Evolutionary conservation across 2,113 vertebrate genomes (phyloP).

Genomic region (Chaetodon auriga): DNA sequence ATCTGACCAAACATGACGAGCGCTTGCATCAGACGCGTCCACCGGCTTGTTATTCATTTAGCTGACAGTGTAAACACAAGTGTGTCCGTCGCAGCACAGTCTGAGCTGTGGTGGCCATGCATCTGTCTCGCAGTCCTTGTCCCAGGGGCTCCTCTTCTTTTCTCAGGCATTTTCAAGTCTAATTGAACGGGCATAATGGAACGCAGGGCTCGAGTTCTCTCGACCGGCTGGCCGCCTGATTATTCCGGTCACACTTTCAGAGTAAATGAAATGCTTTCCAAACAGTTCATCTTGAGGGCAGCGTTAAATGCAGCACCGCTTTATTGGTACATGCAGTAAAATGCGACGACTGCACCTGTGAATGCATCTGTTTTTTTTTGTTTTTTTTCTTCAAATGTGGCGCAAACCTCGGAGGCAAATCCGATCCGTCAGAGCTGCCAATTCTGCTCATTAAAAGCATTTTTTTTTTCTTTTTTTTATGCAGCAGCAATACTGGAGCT

Average conservation of each 20-base stretch:
- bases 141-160: slow-evolving; percentile 11
- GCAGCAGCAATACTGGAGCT: slow-evolving; percentile 10
- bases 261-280: slow-evolving; percentile 37
- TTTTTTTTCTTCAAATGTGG: slow-evolving; percentile 19
- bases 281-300: slow-evolving; percentile 48
- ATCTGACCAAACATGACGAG: not conserved
- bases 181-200: slow-evolving; percentile 50
- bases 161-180: slow-evolving; percentile 22
- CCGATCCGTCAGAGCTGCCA: slow-evolving; percentile 14
- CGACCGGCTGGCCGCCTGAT: slow-evolving; percentile 22
- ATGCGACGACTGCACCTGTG: slow-evolving; percentile 44
- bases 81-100: not conserved
- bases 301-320: slow-evolving; percentile 34
- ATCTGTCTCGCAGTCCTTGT: slow-evolving; percentile 3
- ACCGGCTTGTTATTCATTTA: not conserved
- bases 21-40: not conserved
- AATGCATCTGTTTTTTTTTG: slow-evolving; percentile 27
- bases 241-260: slow-evolving; percentile 34
- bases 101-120: not conserved
- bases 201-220: slow-evolving; percentile 32
- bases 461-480: slow-evolving; percentile 5
- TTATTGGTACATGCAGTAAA: slow-evolving; percentile 31
- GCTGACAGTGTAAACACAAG: not conserved
- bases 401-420: slow-evolving; percentile 25
- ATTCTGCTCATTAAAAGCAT: slow-evolving; percentile 43